These are phyloP conservation scores for Drymonia ruficornis DNA, from an alignment of 2,888 invertebrate species.

Conservation along the genomic window DNA sequence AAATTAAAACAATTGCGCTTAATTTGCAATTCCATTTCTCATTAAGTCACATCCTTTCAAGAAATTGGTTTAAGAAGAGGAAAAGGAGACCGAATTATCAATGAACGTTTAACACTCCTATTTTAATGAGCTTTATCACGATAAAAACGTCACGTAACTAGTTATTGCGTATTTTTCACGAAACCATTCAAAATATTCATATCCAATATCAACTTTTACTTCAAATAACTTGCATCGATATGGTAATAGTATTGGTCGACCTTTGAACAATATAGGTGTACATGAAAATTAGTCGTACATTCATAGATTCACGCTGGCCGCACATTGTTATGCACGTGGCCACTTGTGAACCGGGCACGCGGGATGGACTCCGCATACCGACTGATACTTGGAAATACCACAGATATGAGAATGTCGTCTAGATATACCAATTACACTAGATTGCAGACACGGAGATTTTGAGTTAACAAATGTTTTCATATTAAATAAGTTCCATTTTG, in stretches of 20 bases:
- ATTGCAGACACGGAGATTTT: not conserved
- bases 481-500: not conserved
- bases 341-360: not conserved
- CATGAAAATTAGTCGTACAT: conserved; percentile 1
- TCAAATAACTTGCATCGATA: too few species aligned
- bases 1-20: not conserved
- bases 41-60: not conserved
- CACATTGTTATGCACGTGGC: conserved; percentile 6
- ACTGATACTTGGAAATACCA: conserved; percentile 7
- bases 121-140: too few species aligned
- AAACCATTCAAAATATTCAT: too few species aligned
- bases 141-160: too few species aligned
- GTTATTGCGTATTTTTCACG: too few species aligned
- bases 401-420: conserved; percentile 3
- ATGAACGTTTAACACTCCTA: too few species aligned
- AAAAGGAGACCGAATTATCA: too few species aligned
- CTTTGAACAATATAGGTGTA: not conserved
- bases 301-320: not conserved
- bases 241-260: not conserved
- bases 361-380: conserved; percentile 4
- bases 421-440: not conserved
- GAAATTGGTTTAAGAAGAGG: too few species aligned
- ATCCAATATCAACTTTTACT: too few species aligned
- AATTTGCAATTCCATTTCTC: not conserved
- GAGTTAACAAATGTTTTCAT: not conserved